Conservation (phyloP, 1,140 invertebrate species). For the Brachionus koreanus region DNA sequence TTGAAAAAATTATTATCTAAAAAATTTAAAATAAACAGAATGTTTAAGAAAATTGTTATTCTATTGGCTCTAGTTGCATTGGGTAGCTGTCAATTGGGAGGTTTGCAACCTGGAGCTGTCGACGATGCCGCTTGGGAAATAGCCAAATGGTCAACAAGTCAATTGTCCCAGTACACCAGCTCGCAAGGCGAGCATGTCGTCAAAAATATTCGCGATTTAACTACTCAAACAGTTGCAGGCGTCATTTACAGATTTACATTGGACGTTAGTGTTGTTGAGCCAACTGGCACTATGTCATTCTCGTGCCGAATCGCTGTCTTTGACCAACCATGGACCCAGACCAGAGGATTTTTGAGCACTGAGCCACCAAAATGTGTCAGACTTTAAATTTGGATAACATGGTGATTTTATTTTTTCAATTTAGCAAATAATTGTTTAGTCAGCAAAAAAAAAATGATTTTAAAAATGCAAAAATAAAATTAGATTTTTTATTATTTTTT, state of each 20-base stretch:
- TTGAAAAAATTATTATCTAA: neutral
- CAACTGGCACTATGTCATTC: neutral
- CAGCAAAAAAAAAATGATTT: too few relatives aligned
- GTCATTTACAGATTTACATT: constrained; percentile 20
- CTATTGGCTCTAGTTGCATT: neutral
- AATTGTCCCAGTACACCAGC: neutral
- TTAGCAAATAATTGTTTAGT: too few relatives aligned
- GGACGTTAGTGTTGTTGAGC: neutral
- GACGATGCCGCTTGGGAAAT: neutral
- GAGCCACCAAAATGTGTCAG: neutral
- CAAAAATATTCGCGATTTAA: neutral
- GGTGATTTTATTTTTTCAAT: neutral
- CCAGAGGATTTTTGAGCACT: neutral
- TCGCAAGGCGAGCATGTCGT: neutral
- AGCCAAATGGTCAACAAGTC: neutral
- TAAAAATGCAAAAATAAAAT: neutral
- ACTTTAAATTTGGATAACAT: neutral
- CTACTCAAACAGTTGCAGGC: constrained; percentile 27
- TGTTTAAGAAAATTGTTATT: neutral
- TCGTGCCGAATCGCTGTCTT: neutral
- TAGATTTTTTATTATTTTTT: too few relatives aligned
- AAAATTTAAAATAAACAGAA: neutral
- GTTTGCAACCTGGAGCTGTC: neutral
- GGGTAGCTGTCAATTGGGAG: neutral
- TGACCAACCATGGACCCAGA: constrained; percentile 25